phyloP scores from a whole-genome alignment of 2,113 vertebrate genomes.

The Pangasianodon gigas region DNA sequence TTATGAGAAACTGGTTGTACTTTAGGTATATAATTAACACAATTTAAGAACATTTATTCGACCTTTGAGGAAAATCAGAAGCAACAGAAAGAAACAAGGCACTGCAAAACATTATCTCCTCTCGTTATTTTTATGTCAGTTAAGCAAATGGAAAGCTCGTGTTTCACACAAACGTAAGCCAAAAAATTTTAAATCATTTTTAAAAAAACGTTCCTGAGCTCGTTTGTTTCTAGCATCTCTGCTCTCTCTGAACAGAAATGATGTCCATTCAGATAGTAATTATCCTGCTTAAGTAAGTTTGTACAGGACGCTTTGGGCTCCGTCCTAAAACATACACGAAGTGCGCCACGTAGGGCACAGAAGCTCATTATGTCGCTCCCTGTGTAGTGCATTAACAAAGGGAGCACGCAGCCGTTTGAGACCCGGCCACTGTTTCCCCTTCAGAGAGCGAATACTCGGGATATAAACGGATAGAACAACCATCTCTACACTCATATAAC shows the following conservation, averaged over 20 bases:
- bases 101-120: too few species aligned
- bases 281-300: neutral
- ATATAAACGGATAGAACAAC: neutral
- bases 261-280: neutral
- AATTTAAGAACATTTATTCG: neutral
- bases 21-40: neutral
- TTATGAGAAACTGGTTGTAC: neutral
- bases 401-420: neutral
- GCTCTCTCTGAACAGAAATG: neutral
- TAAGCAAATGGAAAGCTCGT: neutral
- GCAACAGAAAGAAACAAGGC: too few species aligned
- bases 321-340: neutral
- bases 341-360: neutral
- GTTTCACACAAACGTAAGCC: neutral
- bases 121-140: neutral
- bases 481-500: neutral
- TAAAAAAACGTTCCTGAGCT: too few species aligned
- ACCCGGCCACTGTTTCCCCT: neutral
- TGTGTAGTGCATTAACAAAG: neutral
- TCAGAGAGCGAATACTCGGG: neutral
- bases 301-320: neutral
- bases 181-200: neutral
- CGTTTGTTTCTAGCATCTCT: too few species aligned
- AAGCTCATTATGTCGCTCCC: neutral
- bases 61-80: neutral